phyloP scores from a whole-genome alignment of 1,140 invertebrate genomes.

The Nasonia giraulti region DNA sequence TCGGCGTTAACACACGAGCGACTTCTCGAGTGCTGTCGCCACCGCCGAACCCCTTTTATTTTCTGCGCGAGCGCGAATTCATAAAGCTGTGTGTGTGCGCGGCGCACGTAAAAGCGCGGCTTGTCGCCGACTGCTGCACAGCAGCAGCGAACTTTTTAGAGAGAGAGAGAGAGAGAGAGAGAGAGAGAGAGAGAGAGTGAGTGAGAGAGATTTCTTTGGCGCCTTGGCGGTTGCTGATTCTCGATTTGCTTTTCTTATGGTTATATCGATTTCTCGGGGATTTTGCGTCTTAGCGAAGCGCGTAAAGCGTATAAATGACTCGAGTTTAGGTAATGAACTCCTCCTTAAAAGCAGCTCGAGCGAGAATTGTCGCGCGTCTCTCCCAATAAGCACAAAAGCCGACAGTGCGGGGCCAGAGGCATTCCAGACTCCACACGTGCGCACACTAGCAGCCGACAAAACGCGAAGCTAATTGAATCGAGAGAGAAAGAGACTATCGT shows the following conservation, averaged over 20 bases:
- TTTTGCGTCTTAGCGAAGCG: too few relatives aligned
- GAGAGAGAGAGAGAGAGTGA: too few relatives aligned
- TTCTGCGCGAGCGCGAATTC: conserved; percentile 17
- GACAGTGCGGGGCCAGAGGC: neutral
- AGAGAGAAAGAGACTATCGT: conserved; percentile 6
- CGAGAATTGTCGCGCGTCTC: neutral
- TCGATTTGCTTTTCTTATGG: too few relatives aligned
- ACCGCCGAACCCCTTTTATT: conserved; percentile 1
- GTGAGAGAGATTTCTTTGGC: neutral
- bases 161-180: too few relatives aligned
- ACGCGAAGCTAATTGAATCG: conserved; percentile 43
- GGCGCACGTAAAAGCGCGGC: neutral
- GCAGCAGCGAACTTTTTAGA: too few relatives aligned
- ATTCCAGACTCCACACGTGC: neutral
- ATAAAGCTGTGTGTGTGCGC: neutral
- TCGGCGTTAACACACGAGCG: conserved; percentile 48
- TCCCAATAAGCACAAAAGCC: neutral
- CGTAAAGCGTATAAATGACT: too few relatives aligned
- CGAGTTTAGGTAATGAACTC: too few relatives aligned
- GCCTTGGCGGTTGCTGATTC: neutral
- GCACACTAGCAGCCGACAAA: neutral
- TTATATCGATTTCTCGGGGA: too few relatives aligned
- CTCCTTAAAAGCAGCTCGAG: neutral
- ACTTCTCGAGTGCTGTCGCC: conserved; percentile 29
- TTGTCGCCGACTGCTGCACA: neutral